Evolutionary conservation across 1,140 invertebrate species (phyloP), one percentile per base, ranked within the genome.

Genomic region (Hyles euphorbiae): DNA sequence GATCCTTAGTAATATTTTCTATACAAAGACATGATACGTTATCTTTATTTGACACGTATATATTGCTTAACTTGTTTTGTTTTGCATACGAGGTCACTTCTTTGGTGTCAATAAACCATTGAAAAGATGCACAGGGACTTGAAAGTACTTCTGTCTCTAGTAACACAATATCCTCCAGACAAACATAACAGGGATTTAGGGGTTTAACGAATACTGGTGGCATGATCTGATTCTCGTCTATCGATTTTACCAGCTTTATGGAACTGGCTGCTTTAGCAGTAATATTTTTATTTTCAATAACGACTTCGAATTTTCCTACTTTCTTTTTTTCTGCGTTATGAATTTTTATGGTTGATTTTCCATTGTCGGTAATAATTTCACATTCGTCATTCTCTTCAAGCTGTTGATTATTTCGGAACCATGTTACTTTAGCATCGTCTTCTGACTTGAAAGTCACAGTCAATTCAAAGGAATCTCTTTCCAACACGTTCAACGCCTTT

Each of bases 381-480:
- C 91, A 92, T 65, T 95, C 93, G 59, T 95, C 92, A 60, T 92
- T 91, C 59, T 92, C 81, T 65, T 91, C 81, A 32, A 99, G 91
- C 78, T 95, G 93, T 67, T 95, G 92, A 44, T 95, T 95, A 86
- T 99, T 98, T 68, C 95, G 93, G 68, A 93, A 95, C 98, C 98
- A 99, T 74, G 92, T 93, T 5, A 98, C 91, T 79, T 94, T 93
- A 10, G 94, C 93, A 61, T 91, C 89, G 3, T 94, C 93, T 50
- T 90, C 85, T 12, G 94, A 94, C 70, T 94, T 93, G 85, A 95
- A 96, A 64, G 62, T 90, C 90, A 65, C 96, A 83, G n/a, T 90
- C 84, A 62, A 71, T 67, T 81, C 75, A 73, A 88, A 81, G 58
- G 74, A 67, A 63, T 63, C 63, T 60, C 71, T 76, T 75, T 81